Evolutionary conservation across 2,797 vertebrate genomes (phyloP).

Genomic region (Amblyraja radiata): DNA sequence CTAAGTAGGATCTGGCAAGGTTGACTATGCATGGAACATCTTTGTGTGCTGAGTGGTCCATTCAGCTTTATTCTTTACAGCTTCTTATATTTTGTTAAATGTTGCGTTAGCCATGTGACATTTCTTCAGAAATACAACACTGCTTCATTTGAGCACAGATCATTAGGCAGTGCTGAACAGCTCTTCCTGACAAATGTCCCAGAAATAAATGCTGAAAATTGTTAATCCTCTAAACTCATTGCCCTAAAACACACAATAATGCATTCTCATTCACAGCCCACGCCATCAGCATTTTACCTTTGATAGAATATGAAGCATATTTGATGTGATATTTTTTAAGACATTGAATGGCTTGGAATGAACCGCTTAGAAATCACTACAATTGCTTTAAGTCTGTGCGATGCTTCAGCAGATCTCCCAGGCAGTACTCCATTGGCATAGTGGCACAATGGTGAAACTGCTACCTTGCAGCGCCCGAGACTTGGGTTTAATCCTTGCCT

Average conservation of each 20-base stretch:
- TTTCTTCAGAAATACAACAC: neutral
- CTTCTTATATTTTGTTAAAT: neutral
- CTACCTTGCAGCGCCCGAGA: no score
- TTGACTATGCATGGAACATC: no score
- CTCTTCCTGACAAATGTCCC: neutral
- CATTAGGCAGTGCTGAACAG: neutral
- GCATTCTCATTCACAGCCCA: neutral
- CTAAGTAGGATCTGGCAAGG: no score
- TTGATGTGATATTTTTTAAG: neutral
- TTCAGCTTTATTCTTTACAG: no score
- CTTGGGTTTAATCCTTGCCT: no score
- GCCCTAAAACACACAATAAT: neutral
- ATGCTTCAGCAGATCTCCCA: neutral
- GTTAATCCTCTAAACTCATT: neutral
- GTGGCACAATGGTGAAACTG: no score
- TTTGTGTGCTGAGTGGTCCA: no score
- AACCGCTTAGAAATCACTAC: neutral
- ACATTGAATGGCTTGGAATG: neutral
- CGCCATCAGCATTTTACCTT: neutral
- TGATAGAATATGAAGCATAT: neutral
- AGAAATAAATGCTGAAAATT: neutral
- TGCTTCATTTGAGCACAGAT: neutral
- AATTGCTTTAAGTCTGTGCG: neutral
- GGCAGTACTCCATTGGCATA: no score
- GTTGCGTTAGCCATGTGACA: neutral